phyloP scores from a whole-genome alignment of 2,113 vertebrate genomes.

The Oryzias celebensis region DNA sequence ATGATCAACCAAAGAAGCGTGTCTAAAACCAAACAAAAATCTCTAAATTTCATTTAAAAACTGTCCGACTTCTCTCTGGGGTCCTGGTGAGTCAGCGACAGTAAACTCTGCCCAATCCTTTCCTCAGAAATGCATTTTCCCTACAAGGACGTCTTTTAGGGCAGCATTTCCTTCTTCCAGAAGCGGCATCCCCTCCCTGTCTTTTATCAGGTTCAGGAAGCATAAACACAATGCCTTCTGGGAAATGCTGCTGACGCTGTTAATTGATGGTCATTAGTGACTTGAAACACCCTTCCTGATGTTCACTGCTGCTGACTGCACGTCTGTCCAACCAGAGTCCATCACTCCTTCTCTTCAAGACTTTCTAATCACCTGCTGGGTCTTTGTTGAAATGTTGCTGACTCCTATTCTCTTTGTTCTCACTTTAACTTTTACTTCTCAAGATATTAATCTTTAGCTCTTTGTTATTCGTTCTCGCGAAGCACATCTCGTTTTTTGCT shows the following conservation, averaged over 20 bases:
- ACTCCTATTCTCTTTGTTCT: neutral
- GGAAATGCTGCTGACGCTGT: conserved; percentile 54
- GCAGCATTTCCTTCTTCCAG: conserved; percentile 24
- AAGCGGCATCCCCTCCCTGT: conserved; percentile 3
- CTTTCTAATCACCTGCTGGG: too few relatives aligned
- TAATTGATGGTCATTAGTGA: conserved; percentile 60
- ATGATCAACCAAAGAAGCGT: too few relatives aligned
- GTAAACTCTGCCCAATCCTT: too few relatives aligned
- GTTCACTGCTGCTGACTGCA: conserved; percentile 38
- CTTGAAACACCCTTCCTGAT: conserved; percentile 74
- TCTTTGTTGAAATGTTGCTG: neutral
- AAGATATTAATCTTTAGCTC: neutral
- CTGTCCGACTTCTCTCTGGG: too few relatives aligned
- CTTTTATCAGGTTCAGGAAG: conserved; percentile 70
- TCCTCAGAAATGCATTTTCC: neutral
- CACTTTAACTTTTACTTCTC: neutral
- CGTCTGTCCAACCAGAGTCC: neutral
- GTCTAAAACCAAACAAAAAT: too few relatives aligned
- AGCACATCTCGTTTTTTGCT: conserved; percentile 10
- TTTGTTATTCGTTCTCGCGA: neutral
- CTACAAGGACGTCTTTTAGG: conserved; percentile 44
- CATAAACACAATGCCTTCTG: conserved; percentile 69
- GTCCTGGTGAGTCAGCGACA: too few relatives aligned
- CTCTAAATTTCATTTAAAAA: too few relatives aligned
- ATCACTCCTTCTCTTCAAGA: neutral